Percentiles rank a stretch among this genome's conserved stretches.
Evolutionary conservation across 1,140 invertebrate species (phyloP).

Genomic region (Chrysomallon squamiferum): DNA sequence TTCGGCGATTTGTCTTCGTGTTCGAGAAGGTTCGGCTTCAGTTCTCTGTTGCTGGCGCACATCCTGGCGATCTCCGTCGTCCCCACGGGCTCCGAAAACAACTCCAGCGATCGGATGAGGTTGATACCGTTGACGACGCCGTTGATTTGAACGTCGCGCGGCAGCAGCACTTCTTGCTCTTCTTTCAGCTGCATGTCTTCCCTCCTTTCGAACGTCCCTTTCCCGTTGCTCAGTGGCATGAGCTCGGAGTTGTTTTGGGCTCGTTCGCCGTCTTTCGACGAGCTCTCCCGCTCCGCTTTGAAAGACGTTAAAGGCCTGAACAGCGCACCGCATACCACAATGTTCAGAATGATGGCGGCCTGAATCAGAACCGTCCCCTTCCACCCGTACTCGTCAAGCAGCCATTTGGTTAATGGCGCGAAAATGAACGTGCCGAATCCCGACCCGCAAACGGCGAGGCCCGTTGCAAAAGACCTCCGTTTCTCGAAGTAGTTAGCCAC

Average conservation of each 20-base stretch:
- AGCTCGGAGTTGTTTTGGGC: no score
- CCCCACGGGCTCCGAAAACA: no score
- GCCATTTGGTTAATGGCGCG: conserved; percentile 47
- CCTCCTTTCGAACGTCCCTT: neutral
- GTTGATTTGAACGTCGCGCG: no score
- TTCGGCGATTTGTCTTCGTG: neutral
- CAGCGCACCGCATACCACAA: conserved; percentile 77
- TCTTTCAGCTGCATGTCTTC: no score
- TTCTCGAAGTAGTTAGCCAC: conserved; percentile 93
- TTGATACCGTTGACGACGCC: no score
- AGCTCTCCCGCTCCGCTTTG: neutral
- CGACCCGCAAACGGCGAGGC: conserved; percentile 72
- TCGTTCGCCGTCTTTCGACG: neutral
- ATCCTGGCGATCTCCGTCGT: neutral
- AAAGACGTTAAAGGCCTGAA: conserved; percentile 75
- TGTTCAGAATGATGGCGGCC: conserved; percentile 78
- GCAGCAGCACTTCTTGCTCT: no score
- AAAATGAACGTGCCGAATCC: conserved; percentile 59
- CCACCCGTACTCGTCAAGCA: conserved; percentile 54
- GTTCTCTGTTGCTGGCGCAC: conserved; percentile 3
- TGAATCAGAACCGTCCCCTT: conserved; percentile 77
- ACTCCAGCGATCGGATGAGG: no score
- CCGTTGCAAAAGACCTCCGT: conserved; percentile 86
- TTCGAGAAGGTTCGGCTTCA: neutral
- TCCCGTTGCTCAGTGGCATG: neutral